A percentile compares a stretch with the other conserved stretches of the same genome.
phyloP scores from a whole-genome alignment of 2,797 vertebrate genomes.

The Discoglossus pictus region DNA sequence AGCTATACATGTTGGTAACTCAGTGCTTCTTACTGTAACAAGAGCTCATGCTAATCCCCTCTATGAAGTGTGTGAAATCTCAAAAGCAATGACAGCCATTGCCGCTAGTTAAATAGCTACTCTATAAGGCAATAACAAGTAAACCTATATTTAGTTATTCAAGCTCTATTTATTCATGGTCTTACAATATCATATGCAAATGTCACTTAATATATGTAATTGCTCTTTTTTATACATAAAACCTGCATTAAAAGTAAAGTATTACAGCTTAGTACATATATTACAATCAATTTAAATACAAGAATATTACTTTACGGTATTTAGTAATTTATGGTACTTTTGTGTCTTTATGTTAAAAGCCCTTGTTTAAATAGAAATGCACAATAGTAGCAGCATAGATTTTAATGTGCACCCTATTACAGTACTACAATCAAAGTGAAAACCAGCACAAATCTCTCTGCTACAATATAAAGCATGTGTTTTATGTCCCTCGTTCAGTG shows the following conservation, averaged over 20 bases:
- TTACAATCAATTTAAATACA: conserved; percentile 21
- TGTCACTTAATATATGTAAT: no score
- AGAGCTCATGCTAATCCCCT: no score
- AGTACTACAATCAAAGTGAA: conserved; percentile 7
- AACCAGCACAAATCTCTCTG: background rate
- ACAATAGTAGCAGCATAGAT: background rate
- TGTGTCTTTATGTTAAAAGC: conserved; percentile 24
- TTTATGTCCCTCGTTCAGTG: background rate
- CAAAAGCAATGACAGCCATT: no score
- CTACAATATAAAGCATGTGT: conserved; percentile 1
- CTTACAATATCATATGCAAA: no score
- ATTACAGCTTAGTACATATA: conserved; percentile 28
- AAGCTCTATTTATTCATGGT: no score
- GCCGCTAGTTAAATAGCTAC: no score
- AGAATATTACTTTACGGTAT: conserved; percentile 23
- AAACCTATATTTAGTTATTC: no score
- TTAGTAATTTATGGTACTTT: conserved; percentile 19
- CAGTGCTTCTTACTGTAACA: no score
- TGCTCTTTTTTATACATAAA: conserved; percentile 38
- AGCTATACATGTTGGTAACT: no score
- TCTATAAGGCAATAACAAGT: no score
- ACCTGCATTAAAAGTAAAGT: conserved; percentile 34
- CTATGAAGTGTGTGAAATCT: no score
- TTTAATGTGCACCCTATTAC: conserved; percentile 23
- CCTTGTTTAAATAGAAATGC: conserved; percentile 25